Base-by-base conservation (phyloP, 2,888 invertebrate species). In the Chrysolina americana region DNA sequence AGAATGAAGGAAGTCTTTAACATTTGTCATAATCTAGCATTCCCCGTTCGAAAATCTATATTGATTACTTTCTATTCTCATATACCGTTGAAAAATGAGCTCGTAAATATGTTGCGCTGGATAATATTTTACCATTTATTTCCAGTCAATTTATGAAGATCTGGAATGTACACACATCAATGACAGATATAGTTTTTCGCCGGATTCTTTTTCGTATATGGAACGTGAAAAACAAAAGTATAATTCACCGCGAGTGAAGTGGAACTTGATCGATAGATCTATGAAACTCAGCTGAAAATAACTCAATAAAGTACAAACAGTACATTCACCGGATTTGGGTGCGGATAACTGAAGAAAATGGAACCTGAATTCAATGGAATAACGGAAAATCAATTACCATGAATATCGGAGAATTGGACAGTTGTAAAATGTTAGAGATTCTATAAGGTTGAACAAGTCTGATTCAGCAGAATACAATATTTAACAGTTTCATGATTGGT, bases 1-100 rank as follows among this genome's bases (percentile, higher is more conserved):
- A 68, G 71, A 76, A 76, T 71, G 69, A 53, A 69, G 69, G 73
- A 73, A 73, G 71, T 76, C 76, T 73, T 73, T 73, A 77, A 77
- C 77, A 77, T 77, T 77, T 77, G 74, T 77, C 75, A 75, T 75
- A 77, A 77, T 75, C 73, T 77, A 75, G 74, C 74, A 69, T 73
- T 75, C 71, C 73, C 74, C 72, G 76, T 74, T 76, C 74, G 76
- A 76, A 74, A 76, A 76, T 76, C 76, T 69, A 76, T 76, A 76
- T 76, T 76, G 76, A 76, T 76, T 76, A 74, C 74, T 64, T 47
- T 74, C 73, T 76, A 74, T 74, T 76, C 74, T 74, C 76, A 72
- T 74, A 71, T 65, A 66, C 65, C 68, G 69, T 62, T 76, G 76
- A 74, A 76, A 76, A 76, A 76, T 74, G 74, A 74, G 74, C 66